Evolutionary conservation across 2,113 vertebrate species (phyloP), one percentile per base, ranked within the genome.

Genomic region (Sorex araneus): DNA sequence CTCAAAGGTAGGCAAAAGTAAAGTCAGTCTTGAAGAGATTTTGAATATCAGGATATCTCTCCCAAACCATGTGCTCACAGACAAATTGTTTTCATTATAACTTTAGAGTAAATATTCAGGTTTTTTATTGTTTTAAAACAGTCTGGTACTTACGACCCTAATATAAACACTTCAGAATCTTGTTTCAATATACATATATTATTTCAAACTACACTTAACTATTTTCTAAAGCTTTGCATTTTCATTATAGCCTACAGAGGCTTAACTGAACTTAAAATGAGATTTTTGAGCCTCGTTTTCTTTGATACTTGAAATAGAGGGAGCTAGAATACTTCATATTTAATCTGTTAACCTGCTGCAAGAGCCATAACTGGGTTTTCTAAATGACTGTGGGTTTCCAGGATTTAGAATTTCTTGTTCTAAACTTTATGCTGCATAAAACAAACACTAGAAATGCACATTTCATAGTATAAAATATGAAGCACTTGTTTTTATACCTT

Each of bases 331-430:
- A 92, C 89, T 83, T 95, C 73, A 30, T 89, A 89, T 96, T 87
- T 93, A 81, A 95, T 96, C 82, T 96, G 94, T 79, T 93, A 92
- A 95, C 87, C 95, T 97, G 97, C 95, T 97, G 97, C 87, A 85
- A 96, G 97, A 96, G 89, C 87, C 93, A 84, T 95, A 87, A 57
- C 86, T 80, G 94, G 93, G 93, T 94, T 64, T 87, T 73, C 64
- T 83, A 93, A 83, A 89, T 84, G 95, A 96, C 89, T 92, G 28
- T 95, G 81, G 95, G 93, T 57, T 94, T 82, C 50, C 85, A 96
- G 80, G 88, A 75, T 90, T 94, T 97, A 80, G 93, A 94, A 60
- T 93, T 95, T 74, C 74, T 92, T 95, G 34, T 97, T 92, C 40
- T 87, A 64, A 79, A 92, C 90, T 30, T 93, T 84, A 95, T 92